Base-by-base conservation (phyloP, 2,888 invertebrate species). In the Agrotis puta region DNA sequence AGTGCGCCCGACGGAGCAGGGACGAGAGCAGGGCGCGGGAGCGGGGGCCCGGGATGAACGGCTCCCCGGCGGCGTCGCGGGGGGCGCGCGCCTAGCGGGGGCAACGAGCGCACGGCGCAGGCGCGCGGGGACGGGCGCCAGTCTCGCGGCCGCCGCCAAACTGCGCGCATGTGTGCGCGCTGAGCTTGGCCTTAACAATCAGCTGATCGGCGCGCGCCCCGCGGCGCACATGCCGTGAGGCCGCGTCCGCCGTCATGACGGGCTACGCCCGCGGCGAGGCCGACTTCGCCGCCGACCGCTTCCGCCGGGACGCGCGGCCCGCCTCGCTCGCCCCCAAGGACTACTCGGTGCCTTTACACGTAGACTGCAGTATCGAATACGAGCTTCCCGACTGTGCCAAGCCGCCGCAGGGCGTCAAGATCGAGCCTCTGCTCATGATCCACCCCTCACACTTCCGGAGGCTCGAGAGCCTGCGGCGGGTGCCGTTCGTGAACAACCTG, bases 291-390 rank as follows among this genome's bases (percentile, higher is more conserved):
- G 93, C 92, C 89, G 94, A 94, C 87, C 94, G 95, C 89, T 94
- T 92, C 89, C 93, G 94, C 86, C 92, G 94, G 91, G 94, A 94
- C 88, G 91, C 92, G 90, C 95, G 94, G 90, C 94, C 94, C 81
- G 93, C 94, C 90, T 93, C 94, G 91, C 93, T 95, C 88, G 96
- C 96, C 88, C 97, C 97, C 93, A 98, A 98, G 96, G 98, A 98
- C 94, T 98, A 98, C 96, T 97, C 97, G 93, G 97, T 98, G 94
- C 98, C 98, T 90, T 96, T 98, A 92, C 98, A 98, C 96, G 98
- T 98, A 93, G 98, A 98, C 95, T 98, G 98, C 96, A 98, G 98
- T 96, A 98, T 98, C 89, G 98, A 98, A 96, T 98, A 98, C 97
- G 98, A 98, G 96, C 96, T 98, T 93, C 98, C 98, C 90, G 98